Percentiles rank a stretch among this genome's conserved stretches.
These are phyloP conservation scores for Cyrtodaria siliqua DNA, from an alignment of 2,888 invertebrate species.

Conservation along the genomic window DNA sequence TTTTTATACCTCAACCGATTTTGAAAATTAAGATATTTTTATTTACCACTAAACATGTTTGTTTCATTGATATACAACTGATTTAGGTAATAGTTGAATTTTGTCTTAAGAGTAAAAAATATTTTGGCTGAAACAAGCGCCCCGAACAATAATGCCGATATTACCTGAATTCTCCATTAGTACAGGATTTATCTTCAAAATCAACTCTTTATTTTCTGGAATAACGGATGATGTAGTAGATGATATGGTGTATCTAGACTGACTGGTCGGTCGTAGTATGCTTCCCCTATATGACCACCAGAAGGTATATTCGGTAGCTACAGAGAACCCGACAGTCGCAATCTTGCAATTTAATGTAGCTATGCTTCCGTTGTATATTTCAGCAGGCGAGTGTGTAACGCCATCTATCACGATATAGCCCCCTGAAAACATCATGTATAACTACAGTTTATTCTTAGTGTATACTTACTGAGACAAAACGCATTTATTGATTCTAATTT, in stretches of 20 bases:
- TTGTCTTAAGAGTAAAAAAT: no score
- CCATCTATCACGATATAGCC: conserved; percentile 25
- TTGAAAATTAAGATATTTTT: no score
- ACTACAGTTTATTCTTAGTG: no score
- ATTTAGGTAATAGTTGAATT: no score
- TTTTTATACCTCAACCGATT: no score
- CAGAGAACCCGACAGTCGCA: conserved; percentile 33
- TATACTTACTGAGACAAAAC: no score
- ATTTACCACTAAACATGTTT: no score
- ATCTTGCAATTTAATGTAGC: conserved; percentile 39
- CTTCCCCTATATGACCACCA: conserved; percentile 52
- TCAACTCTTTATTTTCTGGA: conserved; percentile 21
- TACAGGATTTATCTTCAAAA: conserved; percentile 28
- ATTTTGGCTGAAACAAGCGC: no score
- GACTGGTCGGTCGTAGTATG: conserved; percentile 30
- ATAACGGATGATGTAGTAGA: background rate
- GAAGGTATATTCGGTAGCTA: conserved; percentile 13
- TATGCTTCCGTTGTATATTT: conserved; percentile 36
- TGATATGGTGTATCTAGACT: conserved; percentile 33
- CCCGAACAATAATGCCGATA: no score
- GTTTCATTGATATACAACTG: no score
- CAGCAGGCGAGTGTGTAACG: conserved; percentile 2
- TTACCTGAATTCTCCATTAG: conserved; percentile 34
- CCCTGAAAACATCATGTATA: conserved; percentile 30
- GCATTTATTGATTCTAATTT: no score